Evolutionary conservation across 1,140 invertebrate genomes (phyloP), one percentile per base, ranked within the genome.

Genomic region (honey bee (Apis mellifera)): DNA sequence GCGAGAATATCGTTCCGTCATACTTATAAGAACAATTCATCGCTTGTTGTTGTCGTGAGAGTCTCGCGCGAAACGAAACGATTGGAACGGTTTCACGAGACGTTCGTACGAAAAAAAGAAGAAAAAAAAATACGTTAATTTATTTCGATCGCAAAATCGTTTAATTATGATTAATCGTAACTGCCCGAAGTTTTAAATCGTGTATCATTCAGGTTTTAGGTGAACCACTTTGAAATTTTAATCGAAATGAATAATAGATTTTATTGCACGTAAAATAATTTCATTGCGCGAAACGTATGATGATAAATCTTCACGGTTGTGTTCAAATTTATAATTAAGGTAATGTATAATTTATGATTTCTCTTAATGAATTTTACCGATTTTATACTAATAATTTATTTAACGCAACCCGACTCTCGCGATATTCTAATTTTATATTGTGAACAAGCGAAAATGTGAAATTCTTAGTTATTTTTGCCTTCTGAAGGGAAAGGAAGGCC

Each of bases 1-100:
- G 75, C 75, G 78, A 84, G 78, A 86, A 84, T 77, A 78, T 73
- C 86, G 78, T 68, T 89, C 86, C 81, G 84, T 89, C 86, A 89
- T 84, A 89, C 84, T 89, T 89, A 86, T 89, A 88, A 82, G 62
- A 86, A 84, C 70, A 88, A 88, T 88, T 81, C 81, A 79, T 72
- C 78, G 78, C 72, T n/a, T n/a, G n/a, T n/a, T n/a, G 50, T n/a
- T n/a, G 64, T 76, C 54, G n/a, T 73, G 0, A 32, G 52, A 83
- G 26, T 26, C 1, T 32, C 69, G 12, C 68, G 60, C 75, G 70
- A 76, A 83, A 86, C 66, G 13, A 42, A 70, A 12, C 57, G 32
- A 2, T 32, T 32, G 4, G 7, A 42, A 42, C 32, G 32, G 32
- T 42, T n/a, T 42, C 32, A 42, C 32, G 32, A 32, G 2, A 32